phyloP scores from a whole-genome alignment of 2,888 invertebrate genomes.

The Drepana falcataria region DNA sequence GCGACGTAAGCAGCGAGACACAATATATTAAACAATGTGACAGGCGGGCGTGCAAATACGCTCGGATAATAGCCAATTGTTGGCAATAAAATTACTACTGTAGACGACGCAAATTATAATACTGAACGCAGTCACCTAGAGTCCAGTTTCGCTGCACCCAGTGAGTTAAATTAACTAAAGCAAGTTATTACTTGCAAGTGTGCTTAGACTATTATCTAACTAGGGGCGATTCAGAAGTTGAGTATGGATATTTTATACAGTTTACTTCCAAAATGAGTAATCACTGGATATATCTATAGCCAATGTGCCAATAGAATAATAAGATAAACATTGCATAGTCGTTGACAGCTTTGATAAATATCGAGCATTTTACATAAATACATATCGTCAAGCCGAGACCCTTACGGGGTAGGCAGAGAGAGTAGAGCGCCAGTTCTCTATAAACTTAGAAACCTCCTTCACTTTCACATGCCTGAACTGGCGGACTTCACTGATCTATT shows the following conservation, averaged over 20 bases:
- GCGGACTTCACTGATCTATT: no score
- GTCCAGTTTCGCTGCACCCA: conserved; percentile 31
- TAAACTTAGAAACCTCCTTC: no score
- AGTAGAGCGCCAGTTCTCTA: no score
- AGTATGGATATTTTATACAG: conserved; percentile 1
- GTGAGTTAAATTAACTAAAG: conserved; percentile 46
- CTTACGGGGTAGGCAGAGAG: no score
- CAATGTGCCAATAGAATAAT: no score
- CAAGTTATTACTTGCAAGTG: conserved; percentile 28
- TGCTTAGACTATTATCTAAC: background rate
- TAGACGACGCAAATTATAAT: conserved; percentile 61
- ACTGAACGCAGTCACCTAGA: conserved; percentile 32
- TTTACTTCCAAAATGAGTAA: no score
- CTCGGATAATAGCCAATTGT: conserved; percentile 55
- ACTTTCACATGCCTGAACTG: no score
- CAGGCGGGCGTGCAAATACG: conserved; percentile 51
- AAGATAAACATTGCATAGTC: no score
- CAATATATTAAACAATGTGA: conserved; percentile 50
- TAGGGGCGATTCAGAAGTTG: conserved; percentile 9
- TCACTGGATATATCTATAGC: no score
- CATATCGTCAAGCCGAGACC: no score
- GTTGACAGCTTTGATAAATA: no score
- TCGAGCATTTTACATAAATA: no score
- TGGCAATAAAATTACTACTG: conserved; percentile 57
- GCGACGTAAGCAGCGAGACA: conserved; percentile 27